phyloP scores from a whole-genome alignment of 1,140 invertebrate genomes.

The Dermatophagoides farinae region DNA sequence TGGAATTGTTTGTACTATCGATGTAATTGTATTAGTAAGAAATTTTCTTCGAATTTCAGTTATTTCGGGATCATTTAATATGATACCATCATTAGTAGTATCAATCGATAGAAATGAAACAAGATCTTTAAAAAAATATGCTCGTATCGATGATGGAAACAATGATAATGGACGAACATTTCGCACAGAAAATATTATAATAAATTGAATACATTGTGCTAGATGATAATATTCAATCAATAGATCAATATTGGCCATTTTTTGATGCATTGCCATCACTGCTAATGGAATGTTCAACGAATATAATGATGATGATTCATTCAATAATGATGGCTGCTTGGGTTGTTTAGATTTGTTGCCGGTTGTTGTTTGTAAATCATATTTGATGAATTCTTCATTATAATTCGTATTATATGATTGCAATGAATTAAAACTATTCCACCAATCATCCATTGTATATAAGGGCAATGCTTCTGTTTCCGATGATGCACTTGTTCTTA shows the following conservation, averaged over 20 bases:
- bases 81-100: constrained; percentile 16
- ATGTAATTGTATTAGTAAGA: constrained; percentile 25
- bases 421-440: constrained; percentile 24
- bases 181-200: constrained; percentile 52
- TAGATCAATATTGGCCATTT: constrained; percentile 46
- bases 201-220: constrained; percentile 47
- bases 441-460: constrained; percentile 27
- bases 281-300: constrained; percentile 34
- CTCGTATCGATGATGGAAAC: constrained; percentile 45
- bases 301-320: not conserved
- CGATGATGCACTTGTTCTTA: constrained; percentile 5
- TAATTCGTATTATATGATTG: constrained; percentile 14
- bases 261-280: constrained; percentile 51
- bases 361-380: no score
- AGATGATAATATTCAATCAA: constrained; percentile 56
- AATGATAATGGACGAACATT: constrained; percentile 46
- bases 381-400: not conserved
- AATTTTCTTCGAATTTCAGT: constrained; percentile 25
- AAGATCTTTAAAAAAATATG: constrained; percentile 28
- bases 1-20: constrained; percentile 21
- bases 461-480: constrained; percentile 25
- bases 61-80: constrained; percentile 24
- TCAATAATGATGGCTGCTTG: not conserved
- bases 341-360: not conserved
- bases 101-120: constrained; percentile 24